These are phyloP conservation scores for Thunnus albacares DNA, from an alignment of 2,797 vertebrate species.

Conservation along the genomic window DNA sequence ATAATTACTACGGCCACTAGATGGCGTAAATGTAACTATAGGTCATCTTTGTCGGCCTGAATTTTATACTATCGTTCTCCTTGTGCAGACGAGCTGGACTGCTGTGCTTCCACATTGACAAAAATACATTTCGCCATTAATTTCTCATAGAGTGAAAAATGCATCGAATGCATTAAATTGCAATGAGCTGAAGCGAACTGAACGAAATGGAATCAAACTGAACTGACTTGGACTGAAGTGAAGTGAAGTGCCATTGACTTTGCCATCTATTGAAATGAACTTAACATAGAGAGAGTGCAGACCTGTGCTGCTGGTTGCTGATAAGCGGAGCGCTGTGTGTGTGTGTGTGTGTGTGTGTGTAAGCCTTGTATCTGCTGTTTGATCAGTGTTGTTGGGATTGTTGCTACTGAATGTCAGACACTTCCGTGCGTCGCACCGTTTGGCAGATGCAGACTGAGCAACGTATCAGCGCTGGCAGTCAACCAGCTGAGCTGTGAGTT, in stretches of 20 bases:
- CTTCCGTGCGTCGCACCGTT: slow-evolving; percentile 34
- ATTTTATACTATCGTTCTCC: too few species aligned
- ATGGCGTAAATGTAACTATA: too few species aligned
- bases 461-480: slow-evolving; percentile 35
- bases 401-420: slow-evolving; percentile 59
- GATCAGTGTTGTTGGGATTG: slow-evolving; percentile 69
- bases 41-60: too few species aligned
- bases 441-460: slow-evolving; percentile 49
- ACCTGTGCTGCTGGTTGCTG: slow-evolving; percentile 63
- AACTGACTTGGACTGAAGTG: slow-evolving; percentile 2
- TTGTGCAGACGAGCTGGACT: too few species aligned
- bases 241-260: slow-evolving; percentile 39
- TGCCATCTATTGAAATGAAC: slow-evolving; percentile 52
- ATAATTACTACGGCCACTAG: too few species aligned
- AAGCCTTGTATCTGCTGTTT: slow-evolving; percentile 68
- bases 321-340: slow-evolving; percentile 49
- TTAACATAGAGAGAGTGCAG: slow-evolving; percentile 36
- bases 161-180: neutral
- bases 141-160: slow-evolving; percentile 5
- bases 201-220: slow-evolving; percentile 26
- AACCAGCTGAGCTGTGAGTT: slow-evolving; percentile 35
- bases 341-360: slow-evolving; percentile 13
- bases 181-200: slow-evolving; percentile 9
- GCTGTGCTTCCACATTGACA: neutral
- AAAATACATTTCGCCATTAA: neutral